These are phyloP conservation scores for Phalangium opilio DNA, from an alignment of 2,888 invertebrate species.

Conservation along the genomic window DNA sequence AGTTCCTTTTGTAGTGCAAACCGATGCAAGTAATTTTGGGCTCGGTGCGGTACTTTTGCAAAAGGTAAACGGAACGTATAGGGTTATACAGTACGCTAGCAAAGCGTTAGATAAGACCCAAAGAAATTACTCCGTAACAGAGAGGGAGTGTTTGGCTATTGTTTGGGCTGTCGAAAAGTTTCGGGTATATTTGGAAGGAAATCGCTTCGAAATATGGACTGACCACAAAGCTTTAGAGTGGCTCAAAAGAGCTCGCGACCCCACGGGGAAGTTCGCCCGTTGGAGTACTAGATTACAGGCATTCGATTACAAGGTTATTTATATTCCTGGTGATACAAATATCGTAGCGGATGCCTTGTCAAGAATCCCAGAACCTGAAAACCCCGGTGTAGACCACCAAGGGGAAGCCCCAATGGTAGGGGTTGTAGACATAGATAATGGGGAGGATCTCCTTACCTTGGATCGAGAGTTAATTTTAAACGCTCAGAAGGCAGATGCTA, in stretches of 20 bases:
- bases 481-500: no score
- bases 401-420: no score
- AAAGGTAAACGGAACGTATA: conserved; percentile 12
- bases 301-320: conserved; percentile 28
- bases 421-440: no score
- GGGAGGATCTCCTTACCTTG: no score
- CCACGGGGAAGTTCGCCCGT: conserved; percentile 31
- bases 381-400: no score
- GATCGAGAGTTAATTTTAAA: no score
- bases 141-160: conserved; percentile 30
- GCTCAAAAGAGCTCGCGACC: conserved; percentile 30
- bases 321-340: conserved; percentile 30
- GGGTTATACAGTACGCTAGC: conserved; percentile 20
- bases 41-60: conserved; percentile 23
- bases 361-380: conserved; percentile 23
- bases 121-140: conserved; percentile 31
- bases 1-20: no score
- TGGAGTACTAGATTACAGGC: conserved; percentile 33
- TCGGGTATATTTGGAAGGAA: conserved; percentile 30
- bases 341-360: conserved; percentile 31
- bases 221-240: conserved; percentile 37
- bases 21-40: conserved; percentile 21
- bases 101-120: no score
- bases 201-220: conserved; percentile 27
- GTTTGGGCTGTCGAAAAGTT: conserved; percentile 31